Conservation (phyloP, 2,888 invertebrate genomes). For the Neuroscelio doddi region DNA sequence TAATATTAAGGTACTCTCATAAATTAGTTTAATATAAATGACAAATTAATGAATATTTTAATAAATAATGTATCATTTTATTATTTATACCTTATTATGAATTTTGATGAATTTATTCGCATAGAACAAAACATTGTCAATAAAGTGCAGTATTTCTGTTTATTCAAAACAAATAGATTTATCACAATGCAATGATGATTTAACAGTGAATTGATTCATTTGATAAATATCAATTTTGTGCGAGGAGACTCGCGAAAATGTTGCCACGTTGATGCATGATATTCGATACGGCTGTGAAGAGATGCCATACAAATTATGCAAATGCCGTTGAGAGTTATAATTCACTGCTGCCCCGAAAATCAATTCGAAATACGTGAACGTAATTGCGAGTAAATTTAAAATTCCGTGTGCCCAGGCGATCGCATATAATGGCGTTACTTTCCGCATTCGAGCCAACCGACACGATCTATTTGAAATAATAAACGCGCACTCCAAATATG, state of each 20-base stretch:
- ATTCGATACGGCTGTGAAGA: background rate
- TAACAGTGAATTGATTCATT: background rate
- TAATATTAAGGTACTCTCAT: too few relatives aligned
- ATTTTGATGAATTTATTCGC: too few relatives aligned
- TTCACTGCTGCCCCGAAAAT: conserved; percentile 2
- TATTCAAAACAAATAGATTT: background rate
- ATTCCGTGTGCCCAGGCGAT: conserved; percentile 1
- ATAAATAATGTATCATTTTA: too few relatives aligned
- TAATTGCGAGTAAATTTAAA: conserved; percentile 4
- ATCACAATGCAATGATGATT: conserved; percentile 3
- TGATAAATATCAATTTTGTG: conserved; percentile 9
- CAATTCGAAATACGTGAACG: background rate
- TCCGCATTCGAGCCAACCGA: background rate
- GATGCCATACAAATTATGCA: conserved; percentile 4
- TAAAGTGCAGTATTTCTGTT: too few relatives aligned
- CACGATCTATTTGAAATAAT: background rate
- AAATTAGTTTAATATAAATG: too few relatives aligned
- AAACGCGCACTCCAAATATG: background rate
- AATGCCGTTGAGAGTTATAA: conserved; percentile 3
- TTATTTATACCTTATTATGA: too few relatives aligned
- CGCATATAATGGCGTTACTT: conserved; percentile 1
- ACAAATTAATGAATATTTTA: too few relatives aligned
- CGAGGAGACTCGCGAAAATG: background rate
- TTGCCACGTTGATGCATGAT: background rate
- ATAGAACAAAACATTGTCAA: too few relatives aligned